Evolutionary conservation across 2,888 invertebrate species (phyloP).

Genomic region (Troides aeacus): DNA sequence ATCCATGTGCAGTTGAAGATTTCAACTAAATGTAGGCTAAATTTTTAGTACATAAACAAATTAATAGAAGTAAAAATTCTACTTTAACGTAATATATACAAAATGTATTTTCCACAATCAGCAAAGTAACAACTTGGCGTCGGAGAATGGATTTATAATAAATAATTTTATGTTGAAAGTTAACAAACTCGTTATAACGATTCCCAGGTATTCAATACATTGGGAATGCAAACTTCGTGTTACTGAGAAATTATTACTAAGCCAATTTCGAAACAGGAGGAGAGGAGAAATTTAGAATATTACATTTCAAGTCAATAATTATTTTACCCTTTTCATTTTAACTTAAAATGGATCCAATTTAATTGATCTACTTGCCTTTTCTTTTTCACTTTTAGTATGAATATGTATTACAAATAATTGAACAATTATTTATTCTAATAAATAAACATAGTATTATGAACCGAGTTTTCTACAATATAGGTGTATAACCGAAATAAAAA

Average conservation of each 20-base stretch:
- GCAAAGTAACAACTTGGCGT: conserved; percentile 18
- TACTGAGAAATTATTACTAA: conserved; percentile 23
- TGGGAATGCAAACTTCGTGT: conserved; percentile 24
- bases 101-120: conserved; percentile 1
- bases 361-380: too few species aligned
- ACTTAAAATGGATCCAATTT: too few species aligned
- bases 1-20: conserved; percentile 56
- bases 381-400: too few species aligned
- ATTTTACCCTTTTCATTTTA: too few species aligned
- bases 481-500: too few species aligned
- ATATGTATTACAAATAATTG: too few species aligned
- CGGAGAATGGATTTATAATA: conserved; percentile 12
- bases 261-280: conserved; percentile 14
- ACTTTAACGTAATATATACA: neutral
- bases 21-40: conserved; percentile 50
- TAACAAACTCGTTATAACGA: conserved; percentile 26
- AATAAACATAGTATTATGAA: too few species aligned
- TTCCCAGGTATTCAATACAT: conserved; percentile 24
- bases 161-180: conserved; percentile 25
- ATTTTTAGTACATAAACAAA: conserved; percentile 32
- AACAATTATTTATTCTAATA: too few species aligned
- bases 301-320: neutral
- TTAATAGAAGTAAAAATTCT: neutral
- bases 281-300: conserved; percentile 11
- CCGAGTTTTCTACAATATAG: too few species aligned